phyloP scores from a whole-genome alignment of 2,888 invertebrate genomes.

The Rugalucina vietnamica region DNA sequence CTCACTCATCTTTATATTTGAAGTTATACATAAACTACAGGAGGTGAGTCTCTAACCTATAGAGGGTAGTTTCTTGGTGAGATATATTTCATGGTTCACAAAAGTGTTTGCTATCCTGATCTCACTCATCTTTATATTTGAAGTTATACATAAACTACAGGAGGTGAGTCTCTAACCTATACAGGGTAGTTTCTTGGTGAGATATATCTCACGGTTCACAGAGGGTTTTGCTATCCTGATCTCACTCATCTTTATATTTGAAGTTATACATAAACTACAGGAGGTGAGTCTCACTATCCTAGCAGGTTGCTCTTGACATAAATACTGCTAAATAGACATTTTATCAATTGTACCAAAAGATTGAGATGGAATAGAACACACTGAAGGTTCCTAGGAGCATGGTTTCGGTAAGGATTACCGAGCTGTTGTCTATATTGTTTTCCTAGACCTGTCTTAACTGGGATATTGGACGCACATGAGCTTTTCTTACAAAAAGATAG shows the following conservation, averaged over 20 bases:
- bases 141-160: slow-evolving; percentile 86
- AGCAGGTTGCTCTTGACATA: too few species aligned
- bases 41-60: slow-evolving; percentile 86
- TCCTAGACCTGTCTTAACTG: too few species aligned
- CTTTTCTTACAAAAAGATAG: too few species aligned
- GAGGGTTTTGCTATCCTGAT: slow-evolving; percentile 99
- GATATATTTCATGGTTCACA: slow-evolving; percentile 95
- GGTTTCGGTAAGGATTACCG: too few species aligned
- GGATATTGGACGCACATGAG: too few species aligned
- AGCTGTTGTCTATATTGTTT: too few species aligned
- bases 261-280: slow-evolving; percentile 86
- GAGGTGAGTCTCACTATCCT: too few species aligned
- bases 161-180: slow-evolving; percentile 87
- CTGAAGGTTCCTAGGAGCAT: too few species aligned
- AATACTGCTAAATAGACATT: too few species aligned
- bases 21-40: slow-evolving; percentile 86
- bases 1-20: slow-evolving; percentile 95
- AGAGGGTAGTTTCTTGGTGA: slow-evolving; percentile 95
- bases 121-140: slow-evolving; percentile 94
- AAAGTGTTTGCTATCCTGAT: slow-evolving; percentile 99
- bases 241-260: slow-evolving; percentile 95
- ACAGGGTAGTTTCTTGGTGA: slow-evolving; percentile 96
- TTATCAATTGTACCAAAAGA: too few species aligned
- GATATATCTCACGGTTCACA: slow-evolving; percentile 96
- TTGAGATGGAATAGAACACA: too few species aligned